Percentiles rank a stretch among this genome's conserved stretches.
Conservation (phyloP, 2,113 vertebrate genomes). For the Callionymus lyra region DNA sequence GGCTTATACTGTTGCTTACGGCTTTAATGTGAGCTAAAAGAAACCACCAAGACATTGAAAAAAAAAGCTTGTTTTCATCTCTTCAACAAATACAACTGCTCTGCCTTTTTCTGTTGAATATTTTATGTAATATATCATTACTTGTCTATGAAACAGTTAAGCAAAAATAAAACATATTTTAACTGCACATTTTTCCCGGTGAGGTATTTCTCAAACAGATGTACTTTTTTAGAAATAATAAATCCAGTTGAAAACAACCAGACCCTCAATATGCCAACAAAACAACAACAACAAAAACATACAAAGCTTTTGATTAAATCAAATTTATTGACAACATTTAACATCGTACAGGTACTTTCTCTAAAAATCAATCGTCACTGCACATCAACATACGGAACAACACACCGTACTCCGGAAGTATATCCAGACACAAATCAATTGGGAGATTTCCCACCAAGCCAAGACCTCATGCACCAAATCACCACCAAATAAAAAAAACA, state of each 20-base stretch:
- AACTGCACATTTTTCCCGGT: too few species aligned
- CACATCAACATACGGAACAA: slow-evolving; percentile 71
- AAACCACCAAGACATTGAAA: too few species aligned
- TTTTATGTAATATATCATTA: too few species aligned
- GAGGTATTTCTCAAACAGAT: too few species aligned
- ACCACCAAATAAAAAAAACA: slow-evolving; percentile 33
- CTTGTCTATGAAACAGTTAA: too few species aligned
- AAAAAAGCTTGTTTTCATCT: neutral
- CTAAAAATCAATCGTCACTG: slow-evolving; percentile 74
- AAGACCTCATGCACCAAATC: slow-evolving; percentile 80
- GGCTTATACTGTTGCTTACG: too few species aligned
- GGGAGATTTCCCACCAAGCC: slow-evolving; percentile 52
- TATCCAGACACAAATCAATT: slow-evolving; percentile 52
- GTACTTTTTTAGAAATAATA: too few species aligned
- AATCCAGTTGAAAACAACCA: neutral
- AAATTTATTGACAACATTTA: slow-evolving; percentile 65
- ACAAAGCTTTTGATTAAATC: slow-evolving; percentile 38
- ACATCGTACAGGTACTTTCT: slow-evolving; percentile 67
- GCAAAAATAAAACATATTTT: too few species aligned
- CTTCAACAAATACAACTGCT: neutral
- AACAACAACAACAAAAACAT: neutral
- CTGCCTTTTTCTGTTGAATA: too few species aligned
- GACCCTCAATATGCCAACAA: neutral
- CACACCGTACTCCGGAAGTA: slow-evolving; percentile 66
- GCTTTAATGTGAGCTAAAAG: too few species aligned